Evolutionary conservation across 2,797 vertebrate species (phyloP), one percentile per base, ranked within the genome.

Genomic region (Netta rufina): DNA sequence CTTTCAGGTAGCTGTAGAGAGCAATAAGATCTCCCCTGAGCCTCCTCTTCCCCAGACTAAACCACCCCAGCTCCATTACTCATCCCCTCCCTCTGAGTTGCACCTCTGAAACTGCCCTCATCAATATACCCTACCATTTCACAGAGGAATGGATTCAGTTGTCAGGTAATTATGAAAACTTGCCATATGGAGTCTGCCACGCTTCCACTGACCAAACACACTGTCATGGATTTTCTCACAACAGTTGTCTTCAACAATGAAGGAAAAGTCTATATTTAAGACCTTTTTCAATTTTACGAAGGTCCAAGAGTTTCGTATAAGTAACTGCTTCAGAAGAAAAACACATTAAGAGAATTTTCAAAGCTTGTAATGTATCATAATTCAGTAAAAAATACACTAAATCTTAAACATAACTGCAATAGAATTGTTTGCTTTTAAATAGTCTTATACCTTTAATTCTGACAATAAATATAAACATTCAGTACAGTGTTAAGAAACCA

Each of bases 381-480:
- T 39, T 90, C 32, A 70, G 11, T 84, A 70, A 83, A 85, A 73
- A 91, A 66, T 21, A 65, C 25, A 78, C 9, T 62, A 39, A 67
- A 77, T 66, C 0, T 45, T 9, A 91, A 11, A 87, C 4, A 71
- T 38, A 64, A 78, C 11, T 38, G 16, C 33, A 66, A 33, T 91
- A 87, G 3, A 82, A 39, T 67, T 61, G 43, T 27, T 79, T 62
- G 13, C 17, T 85, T 84, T 92, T 87, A 91, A 84, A 80, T 79
- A 74, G 67, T 38, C 39, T 73, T 66, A 62, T 9, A 8, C 21
- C n/a, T 87, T 89, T 73, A 90, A 79, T 91, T 89, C 82, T 43
- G 33, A 73, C 28, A 88, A 86, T 88, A 94, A 93, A 94, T 77
- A 94, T 24, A 36, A 95, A 58, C 10, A 82, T 60, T 28, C 39